Percentiles rank a stretch among this genome's conserved stretches.
phyloP scores from a whole-genome alignment of 2,113 vertebrate genomes.

The Heloderma charlesbogerti region DNA sequence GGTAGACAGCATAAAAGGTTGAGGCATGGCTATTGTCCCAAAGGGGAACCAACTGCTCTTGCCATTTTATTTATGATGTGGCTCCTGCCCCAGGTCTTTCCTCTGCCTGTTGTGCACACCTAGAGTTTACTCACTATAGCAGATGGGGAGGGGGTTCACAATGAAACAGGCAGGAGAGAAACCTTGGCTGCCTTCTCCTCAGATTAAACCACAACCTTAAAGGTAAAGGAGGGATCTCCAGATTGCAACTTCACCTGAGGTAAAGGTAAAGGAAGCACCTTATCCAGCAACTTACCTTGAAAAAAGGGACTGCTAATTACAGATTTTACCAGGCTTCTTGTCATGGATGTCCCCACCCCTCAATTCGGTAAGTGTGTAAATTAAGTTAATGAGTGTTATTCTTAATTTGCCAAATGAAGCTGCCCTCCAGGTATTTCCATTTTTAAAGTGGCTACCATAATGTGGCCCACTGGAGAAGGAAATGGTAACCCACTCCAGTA shows the following conservation, averaged over 20 bases:
- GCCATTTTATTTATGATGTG: neutral
- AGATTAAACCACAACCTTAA: neutral
- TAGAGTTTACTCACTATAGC: neutral
- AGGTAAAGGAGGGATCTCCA: neutral
- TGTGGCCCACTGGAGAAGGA: too few relatives aligned
- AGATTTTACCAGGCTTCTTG: neutral
- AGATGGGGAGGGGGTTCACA: neutral
- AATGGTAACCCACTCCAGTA: too few relatives aligned
- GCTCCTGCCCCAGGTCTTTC: too few relatives aligned
- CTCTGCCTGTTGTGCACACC: neutral
- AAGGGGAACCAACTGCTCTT: fast-evolving
- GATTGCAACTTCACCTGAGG: neutral
- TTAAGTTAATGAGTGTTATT: neutral
- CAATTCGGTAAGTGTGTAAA: neutral
- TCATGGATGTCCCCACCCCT: neutral
- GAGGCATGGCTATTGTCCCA: neutral
- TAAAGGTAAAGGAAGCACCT: neutral
- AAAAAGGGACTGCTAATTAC: neutral
- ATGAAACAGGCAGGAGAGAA: neutral
- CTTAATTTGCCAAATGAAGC: neutral
- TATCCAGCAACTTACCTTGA: neutral
- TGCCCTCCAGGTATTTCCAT: neutral
- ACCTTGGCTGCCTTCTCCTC: neutral
- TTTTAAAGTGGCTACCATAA: neutral
- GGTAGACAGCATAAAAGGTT: neutral